These are phyloP conservation scores for Cyprichromis sp. DNA, from an alignment of 2,113 vertebrate genomes.

Conservation along the genomic window DNA sequence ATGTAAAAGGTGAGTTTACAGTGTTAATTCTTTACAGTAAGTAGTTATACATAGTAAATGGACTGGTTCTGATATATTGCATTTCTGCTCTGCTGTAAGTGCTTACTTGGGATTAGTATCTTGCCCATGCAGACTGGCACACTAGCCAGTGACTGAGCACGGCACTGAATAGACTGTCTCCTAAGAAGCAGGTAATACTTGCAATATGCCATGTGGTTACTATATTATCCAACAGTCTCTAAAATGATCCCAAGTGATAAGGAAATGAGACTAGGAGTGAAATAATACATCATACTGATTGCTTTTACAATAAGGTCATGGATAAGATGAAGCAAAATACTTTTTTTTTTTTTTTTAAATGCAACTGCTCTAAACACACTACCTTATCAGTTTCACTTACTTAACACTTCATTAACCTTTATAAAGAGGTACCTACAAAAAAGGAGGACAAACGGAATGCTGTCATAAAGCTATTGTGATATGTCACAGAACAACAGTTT, in stretches of 20 bases:
- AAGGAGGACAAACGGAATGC: not conserved
- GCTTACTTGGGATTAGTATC: not conserved
- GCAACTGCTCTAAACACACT: not conserved
- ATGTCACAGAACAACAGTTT: not conserved
- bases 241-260: not conserved
- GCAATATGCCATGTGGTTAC: not conserved
- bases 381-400: not conserved
- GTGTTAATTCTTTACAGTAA: not conserved
- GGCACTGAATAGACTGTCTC: not conserved
- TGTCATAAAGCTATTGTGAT: not conserved
- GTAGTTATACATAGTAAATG: not conserved
- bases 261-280: not conserved
- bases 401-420: not conserved
- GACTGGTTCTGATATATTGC: not conserved
- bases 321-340: not conserved
- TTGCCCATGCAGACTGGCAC: not conserved
- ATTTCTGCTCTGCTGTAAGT: not conserved
- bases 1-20: slow-evolving; percentile 82
- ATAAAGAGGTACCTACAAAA: not conserved
- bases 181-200: not conserved
- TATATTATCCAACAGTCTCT: not conserved
- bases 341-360: not conserved
- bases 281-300: not conserved
- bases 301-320: not conserved
- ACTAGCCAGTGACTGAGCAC: not conserved